These are phyloP conservation scores for Rotaria sp. DNA, from an alignment of 2,888 invertebrate species.

Conservation along the genomic window DNA sequence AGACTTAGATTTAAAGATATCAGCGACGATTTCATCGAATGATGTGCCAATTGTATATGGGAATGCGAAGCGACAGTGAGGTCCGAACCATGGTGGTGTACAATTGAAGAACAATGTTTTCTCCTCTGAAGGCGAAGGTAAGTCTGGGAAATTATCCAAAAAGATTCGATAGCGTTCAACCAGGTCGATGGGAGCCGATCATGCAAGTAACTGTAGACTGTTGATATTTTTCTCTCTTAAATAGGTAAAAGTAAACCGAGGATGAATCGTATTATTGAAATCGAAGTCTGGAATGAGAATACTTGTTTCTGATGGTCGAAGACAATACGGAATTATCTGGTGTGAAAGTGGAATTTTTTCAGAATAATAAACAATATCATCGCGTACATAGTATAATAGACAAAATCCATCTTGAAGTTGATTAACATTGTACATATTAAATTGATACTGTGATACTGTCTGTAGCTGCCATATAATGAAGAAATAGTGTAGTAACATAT, in stretches of 20 bases:
- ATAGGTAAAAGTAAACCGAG: not conserved
- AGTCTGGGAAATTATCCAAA: not conserved
- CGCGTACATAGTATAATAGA: too few species aligned
- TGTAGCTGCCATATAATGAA: too few species aligned
- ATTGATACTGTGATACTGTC: too few species aligned
- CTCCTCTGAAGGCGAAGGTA: not conserved
- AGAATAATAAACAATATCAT: too few species aligned
- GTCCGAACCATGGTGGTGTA: not conserved
- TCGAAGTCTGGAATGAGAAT: not conserved
- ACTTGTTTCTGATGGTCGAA: not conserved
- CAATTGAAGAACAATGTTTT: not conserved
- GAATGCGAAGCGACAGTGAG: not conserved
- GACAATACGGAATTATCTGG: not conserved
- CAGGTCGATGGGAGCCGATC: not conserved
- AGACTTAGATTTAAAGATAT: not conserved
- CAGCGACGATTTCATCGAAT: not conserved
- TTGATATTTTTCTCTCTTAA: not conserved
- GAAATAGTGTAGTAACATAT: too few species aligned
- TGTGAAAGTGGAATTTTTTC: too few species aligned
- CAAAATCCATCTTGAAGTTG: too few species aligned
- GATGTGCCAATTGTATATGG: not conserved
- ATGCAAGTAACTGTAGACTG: not conserved
- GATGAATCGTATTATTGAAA: not conserved
- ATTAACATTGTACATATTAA: too few species aligned
- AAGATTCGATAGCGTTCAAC: not conserved